phyloP scores from a whole-genome alignment of 2,888 invertebrate genomes.

The Tetranychus piercei region DNA sequence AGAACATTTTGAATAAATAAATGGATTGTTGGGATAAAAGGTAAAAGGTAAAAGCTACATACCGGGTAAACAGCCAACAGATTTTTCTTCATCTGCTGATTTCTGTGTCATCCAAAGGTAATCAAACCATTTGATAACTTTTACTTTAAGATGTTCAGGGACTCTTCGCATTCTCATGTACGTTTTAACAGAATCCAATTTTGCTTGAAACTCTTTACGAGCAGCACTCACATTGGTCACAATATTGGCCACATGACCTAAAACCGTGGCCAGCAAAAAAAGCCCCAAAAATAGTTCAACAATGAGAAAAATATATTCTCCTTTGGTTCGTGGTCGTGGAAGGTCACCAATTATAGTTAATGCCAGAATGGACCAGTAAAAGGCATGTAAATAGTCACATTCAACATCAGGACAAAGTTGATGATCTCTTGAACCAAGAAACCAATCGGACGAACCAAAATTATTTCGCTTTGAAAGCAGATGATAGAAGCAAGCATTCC shows the following conservation, averaged over 20 bases:
- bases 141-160: slow-evolving; percentile 81
- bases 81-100: slow-evolving; percentile 89
- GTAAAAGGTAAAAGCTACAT: slow-evolving; percentile 1
- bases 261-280: slow-evolving; percentile 80
- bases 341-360: slow-evolving; percentile 85
- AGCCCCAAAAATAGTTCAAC: slow-evolving; percentile 81
- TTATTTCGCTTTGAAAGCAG: slow-evolving; percentile 87
- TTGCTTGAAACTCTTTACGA: slow-evolving; percentile 94
- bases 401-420: slow-evolving; percentile 47
- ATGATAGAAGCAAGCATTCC: slow-evolving; percentile 97
- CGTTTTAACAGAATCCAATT: slow-evolving; percentile 92
- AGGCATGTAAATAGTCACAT: slow-evolving; percentile 87
- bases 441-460: slow-evolving; percentile 49
- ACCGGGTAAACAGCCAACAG: slow-evolving; percentile 74
- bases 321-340: slow-evolving; percentile 74
- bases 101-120: slow-evolving; percentile 97
- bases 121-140: slow-evolving; percentile 98
- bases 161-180: slow-evolving; percentile 94
- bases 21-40: too few relatives aligned
- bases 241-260: slow-evolving; percentile 94
- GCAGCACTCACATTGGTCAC: slow-evolving; percentile 93
- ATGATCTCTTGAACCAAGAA: slow-evolving; percentile 47
- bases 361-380: slow-evolving; percentile 93
- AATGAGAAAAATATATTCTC: slow-evolving; percentile 80
- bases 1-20: slow-evolving; percentile 23